These are phyloP conservation scores for Cheilosia urbana DNA, from an alignment of 2,888 invertebrate genomes.

Conservation along the genomic window DNA sequence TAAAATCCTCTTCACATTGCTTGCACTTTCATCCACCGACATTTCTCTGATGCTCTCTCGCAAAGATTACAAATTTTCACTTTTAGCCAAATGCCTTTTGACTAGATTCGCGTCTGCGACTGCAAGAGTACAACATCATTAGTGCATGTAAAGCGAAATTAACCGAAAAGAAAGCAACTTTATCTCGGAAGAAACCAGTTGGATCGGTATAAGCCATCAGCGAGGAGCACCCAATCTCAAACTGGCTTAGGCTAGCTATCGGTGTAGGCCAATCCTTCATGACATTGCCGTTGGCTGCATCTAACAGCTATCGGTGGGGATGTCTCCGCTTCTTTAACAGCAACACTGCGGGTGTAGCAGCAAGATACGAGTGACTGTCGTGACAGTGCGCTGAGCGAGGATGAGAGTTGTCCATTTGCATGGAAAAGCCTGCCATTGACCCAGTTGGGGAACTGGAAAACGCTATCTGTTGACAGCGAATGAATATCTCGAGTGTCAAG, in stretches of 20 bases:
- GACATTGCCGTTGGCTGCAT: constrained; percentile 15
- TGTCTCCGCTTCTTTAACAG: constrained; percentile 11
- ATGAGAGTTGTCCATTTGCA: constrained; percentile 50
- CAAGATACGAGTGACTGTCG: background rate
- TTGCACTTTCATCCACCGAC: constrained; percentile 69
- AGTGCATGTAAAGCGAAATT: constrained; percentile 66
- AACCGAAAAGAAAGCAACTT: constrained; percentile 66
- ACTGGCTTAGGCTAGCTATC: constrained; percentile 53
- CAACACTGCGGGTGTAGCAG: constrained; percentile 27
- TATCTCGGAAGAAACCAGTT: constrained; percentile 19
- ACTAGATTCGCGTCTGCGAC: background rate
- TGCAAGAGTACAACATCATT: constrained; percentile 53
- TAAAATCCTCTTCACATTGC: constrained; percentile 58
- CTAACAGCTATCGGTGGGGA: constrained; percentile 28
- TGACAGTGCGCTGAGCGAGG: background rate
- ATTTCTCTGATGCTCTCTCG: constrained; percentile 22
- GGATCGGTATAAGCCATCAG: constrained; percentile 7
- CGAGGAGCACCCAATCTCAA: constrained; percentile 23
- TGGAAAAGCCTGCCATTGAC: constrained; percentile 71
- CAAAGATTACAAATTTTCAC: constrained; percentile 61
- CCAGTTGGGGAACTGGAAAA: constrained; percentile 58
- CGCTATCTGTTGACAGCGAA: background rate
- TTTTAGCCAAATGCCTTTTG: constrained; percentile 48
- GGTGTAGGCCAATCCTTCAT: constrained; percentile 30
- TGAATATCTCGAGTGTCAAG: constrained; percentile 38